Base-by-base conservation (phyloP, 2,888 invertebrate genomes). In the Cryptus armator region DNA sequence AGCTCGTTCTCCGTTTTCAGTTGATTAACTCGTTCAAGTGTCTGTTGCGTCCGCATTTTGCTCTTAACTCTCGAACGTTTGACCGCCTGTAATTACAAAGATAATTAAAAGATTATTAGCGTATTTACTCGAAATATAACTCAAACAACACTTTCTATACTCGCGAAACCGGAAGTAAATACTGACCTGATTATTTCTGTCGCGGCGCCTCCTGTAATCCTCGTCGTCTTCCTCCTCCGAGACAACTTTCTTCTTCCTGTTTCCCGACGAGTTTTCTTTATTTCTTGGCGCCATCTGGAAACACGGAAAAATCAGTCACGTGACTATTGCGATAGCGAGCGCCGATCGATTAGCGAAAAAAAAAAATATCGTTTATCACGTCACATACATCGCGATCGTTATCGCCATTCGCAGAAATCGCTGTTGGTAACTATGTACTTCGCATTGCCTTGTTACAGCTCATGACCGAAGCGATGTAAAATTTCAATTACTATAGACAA, bases 1-100 rank as follows among this genome's bases (percentile, higher is more conserved):
- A 96, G 95, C 91, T 97, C 97, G 92, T 97, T 98, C 92, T 98
- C 97, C 9, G 95, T 96, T 92, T 97, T 96, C 53, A 98, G 92
- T 91, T 96, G 96, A 90, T 95, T 96, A 0, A 98, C 97, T 78
- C 97, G 94, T 81, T 96, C 95, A 86, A 97, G 94, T 5, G 97
- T 97, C 91, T 97, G 97, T 90, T 97, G 96, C 0, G 97, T 97
- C 82, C 96, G 95, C 90, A 96, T 95, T 91, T 97, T 97, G 14
- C 97, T 96, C 94, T 97, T 97, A 78, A 96, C 97, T 86, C 98
- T 95, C 88, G 97, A 97, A 87, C 97, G 96, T 93, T 97, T 97
- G 0, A 98, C 98, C 78, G 98, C 98, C 96, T 97, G 94, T 56
- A 93, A 93, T 88, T n/a, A 9, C 29, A 48, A 64, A 71, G 29